Percentiles rank a stretch among this genome's conserved stretches.
Conservation (phyloP, 2,888 invertebrate species). For the Campaea margaritaria region DNA sequence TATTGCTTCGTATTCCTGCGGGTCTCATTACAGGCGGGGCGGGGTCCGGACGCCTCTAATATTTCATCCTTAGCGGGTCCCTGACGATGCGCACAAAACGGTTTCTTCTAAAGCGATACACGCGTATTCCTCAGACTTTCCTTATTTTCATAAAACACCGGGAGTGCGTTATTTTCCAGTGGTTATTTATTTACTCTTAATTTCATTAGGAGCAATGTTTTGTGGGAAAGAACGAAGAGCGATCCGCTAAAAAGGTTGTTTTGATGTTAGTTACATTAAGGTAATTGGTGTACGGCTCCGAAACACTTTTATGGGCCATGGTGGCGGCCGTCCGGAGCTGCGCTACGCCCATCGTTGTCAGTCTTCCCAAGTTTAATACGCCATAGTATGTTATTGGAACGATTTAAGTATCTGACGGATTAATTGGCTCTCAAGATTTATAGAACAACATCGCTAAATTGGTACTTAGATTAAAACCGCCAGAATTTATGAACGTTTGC, state of each 20-base stretch:
- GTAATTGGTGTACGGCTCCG: conserved; percentile 80
- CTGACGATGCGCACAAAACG: conserved; percentile 53
- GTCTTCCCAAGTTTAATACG: conserved; percentile 72
- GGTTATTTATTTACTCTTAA: conserved; percentile 66
- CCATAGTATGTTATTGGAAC: conserved; percentile 74
- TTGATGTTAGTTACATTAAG: conserved; percentile 81
- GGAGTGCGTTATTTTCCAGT: conserved; percentile 47
- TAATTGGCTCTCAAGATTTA: conserved; percentile 74
- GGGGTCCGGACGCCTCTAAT: conserved; percentile 72
- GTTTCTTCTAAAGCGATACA: conserved; percentile 54
- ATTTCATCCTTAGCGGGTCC: conserved; percentile 73
- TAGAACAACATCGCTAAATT: conserved; percentile 63
- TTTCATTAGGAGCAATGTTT: conserved; percentile 72
- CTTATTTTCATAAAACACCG: conserved; percentile 68
- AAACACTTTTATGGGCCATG: conserved; percentile 79
- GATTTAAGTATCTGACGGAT: conserved; percentile 69
- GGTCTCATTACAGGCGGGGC: conserved; percentile 78
- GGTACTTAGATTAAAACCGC: conserved; percentile 58
- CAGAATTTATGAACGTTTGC: conserved; percentile 51
- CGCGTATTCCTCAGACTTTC: conserved; percentile 53
- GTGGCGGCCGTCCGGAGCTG: conserved; percentile 72
- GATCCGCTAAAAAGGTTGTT: conserved; percentile 77
- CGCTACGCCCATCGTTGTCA: conserved; percentile 76
- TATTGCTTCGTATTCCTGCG: conserved; percentile 81
- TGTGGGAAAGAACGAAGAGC: conserved; percentile 68